Evolutionary conservation across 2,113 vertebrate species (phyloP).

Genomic region (Caretta caretta): DNA sequence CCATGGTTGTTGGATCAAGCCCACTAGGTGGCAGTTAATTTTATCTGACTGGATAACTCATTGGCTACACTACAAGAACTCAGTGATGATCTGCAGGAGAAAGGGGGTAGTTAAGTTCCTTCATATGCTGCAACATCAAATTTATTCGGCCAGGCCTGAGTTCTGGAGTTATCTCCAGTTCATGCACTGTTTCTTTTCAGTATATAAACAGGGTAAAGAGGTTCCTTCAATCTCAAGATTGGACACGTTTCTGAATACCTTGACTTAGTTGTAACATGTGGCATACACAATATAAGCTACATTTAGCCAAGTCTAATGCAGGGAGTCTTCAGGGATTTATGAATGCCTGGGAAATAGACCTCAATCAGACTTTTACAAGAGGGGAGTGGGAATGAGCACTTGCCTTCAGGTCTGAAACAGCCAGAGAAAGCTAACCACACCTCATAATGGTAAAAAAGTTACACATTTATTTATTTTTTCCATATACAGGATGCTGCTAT

Average conservation of each 20-base stretch:
- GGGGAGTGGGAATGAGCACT: accelerated
- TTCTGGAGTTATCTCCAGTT: background rate
- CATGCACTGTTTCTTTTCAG: background rate
- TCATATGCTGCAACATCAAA: background rate
- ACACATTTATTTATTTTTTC: background rate
- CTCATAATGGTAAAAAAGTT: background rate
- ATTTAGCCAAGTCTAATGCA: background rate
- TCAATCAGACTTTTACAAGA: background rate
- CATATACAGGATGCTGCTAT: background rate
- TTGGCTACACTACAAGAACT: background rate
- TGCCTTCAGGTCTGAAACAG: background rate
- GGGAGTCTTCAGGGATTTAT: background rate
- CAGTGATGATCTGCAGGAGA: background rate
- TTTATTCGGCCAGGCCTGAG: background rate
- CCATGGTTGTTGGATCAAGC: background rate
- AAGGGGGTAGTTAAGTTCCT: background rate
- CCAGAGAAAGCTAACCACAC: background rate
- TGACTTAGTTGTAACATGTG: accelerated
- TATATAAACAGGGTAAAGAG: background rate
- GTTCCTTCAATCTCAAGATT: background rate
- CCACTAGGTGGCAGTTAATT: background rate
- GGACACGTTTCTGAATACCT: background rate
- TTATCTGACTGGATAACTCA: background rate
- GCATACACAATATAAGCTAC: background rate
- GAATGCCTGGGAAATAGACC: background rate